Base-by-base conservation (phyloP, 1,140 invertebrate genomes). In the Drosophila trapezifrons region DNA sequence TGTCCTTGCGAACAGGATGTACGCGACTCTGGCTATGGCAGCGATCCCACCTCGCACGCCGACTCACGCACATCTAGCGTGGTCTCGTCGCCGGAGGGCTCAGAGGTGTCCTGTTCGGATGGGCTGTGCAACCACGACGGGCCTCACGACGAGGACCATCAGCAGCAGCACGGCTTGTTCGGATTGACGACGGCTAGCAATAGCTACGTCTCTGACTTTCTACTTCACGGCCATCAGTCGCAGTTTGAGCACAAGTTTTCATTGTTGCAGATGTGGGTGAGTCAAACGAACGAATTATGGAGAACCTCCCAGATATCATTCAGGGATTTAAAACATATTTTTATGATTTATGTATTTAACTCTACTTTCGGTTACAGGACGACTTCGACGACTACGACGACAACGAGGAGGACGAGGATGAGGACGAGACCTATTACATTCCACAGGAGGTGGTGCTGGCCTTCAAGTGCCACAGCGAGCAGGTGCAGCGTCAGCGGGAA, bases 11-110 rank as follows among this genome's bases (percentile, higher is more conserved):
- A 92, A 78, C 87, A 92, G 65, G 92, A 90, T 90, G 78, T 91
- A 12, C 95, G 96, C 87, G 96, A 97, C 91, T 97, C 95, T 90
- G 96, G 96, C 35, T 97, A 97, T 89, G 96, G 95, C 20, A 97
- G 96, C 10, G 96, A 96, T 71, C 83, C 84, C 12, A 76, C 76
- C 35, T 90, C 90, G 45, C 72, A 91, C 74, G 96, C 95, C 82
- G 95, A 95, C 65, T 91, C 91, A 15, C 93, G 94, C 37, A 95
- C 94, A 63, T 96, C 95, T 20, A 96, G 96, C 71, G 92, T 95
- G 32, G 94, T 95, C 47, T 96, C 95, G 84, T 96, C 96, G 0
- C 96, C 97, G 83, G 90, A 91, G 38, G 96, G 96, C 22, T 97
- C 96, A 0, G 96, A 97, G 90, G 94, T 97, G 37, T 96, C 96